Evolutionary conservation across 2,888 invertebrate species (phyloP).

Genomic region (Microplitis manilae): DNA sequence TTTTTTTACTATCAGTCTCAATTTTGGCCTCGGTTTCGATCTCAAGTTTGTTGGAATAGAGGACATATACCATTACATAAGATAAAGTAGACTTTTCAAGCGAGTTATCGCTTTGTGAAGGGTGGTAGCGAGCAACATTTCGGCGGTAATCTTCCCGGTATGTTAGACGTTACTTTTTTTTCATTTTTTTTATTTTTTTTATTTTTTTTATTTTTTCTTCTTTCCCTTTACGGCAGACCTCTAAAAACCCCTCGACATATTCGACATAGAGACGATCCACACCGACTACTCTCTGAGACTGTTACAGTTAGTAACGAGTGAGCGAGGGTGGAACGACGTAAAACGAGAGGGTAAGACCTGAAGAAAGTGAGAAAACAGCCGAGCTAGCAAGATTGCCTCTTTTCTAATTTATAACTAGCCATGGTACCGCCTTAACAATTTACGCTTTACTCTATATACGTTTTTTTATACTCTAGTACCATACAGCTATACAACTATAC

Average conservation of each 20-base stretch:
- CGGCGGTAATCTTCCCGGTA: background rate
- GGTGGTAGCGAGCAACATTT: background rate
- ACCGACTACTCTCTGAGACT: background rate
- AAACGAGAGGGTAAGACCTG: slow-evolving; percentile 28
- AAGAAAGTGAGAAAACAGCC: slow-evolving; percentile 55
- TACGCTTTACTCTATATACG: slow-evolving; percentile 58
- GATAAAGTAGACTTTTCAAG: background rate
- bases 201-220: background rate
- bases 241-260: slow-evolving; percentile 2
- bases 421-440: slow-evolving; percentile 68
- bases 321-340: slow-evolving; percentile 32
- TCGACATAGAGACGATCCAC: background rate
- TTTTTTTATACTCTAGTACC: slow-evolving; percentile 48
- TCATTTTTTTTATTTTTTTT: background rate
- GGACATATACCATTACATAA: background rate
- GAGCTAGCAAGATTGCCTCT: slow-evolving; percentile 67
- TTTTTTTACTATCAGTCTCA: no score
- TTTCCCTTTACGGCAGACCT: no score
- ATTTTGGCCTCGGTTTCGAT: background rate
- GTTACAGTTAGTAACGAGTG: slow-evolving; percentile 15
- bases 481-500: background rate
- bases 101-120: background rate
- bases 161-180: background rate
- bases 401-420: slow-evolving; percentile 71
- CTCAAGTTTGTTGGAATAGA: background rate